Conservation (phyloP, 2,888 invertebrate species). For the Cosmopolites sordidus region DNA sequence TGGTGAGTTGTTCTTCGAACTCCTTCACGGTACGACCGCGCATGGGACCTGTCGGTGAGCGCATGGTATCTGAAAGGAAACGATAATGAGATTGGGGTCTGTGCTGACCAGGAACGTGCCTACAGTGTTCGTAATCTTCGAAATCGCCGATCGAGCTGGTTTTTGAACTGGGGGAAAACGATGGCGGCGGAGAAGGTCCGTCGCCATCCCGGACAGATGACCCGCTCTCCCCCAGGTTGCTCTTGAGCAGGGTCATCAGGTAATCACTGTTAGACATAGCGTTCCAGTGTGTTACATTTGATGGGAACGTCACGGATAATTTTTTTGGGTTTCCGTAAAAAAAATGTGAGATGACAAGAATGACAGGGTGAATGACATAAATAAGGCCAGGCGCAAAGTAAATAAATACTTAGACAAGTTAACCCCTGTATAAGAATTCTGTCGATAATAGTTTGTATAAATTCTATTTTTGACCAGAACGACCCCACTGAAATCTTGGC, state of each 20-base stretch:
- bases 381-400: no score
- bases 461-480: not conserved
- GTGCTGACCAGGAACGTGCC: not conserved
- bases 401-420: no score
- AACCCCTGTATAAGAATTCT: no score
- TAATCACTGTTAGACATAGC: slow-evolving; percentile 29
- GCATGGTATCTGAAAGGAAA: slow-evolving; percentile 37
- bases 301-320: not conserved
- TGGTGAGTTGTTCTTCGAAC: slow-evolving; percentile 79
- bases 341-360: not conserved
- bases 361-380: not conserved
- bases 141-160: slow-evolving; percentile 31
- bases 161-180: slow-evolving; percentile 27
- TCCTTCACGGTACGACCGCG: slow-evolving; percentile 74
- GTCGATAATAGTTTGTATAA: no score
- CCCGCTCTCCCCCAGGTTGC: slow-evolving; percentile 31
- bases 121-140: slow-evolving; percentile 26
- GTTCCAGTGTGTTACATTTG: not conserved
- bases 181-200: slow-evolving; percentile 27
- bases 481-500: not conserved
- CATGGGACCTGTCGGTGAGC: slow-evolving; percentile 39
- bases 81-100: not conserved
- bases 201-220: slow-evolving; percentile 16
- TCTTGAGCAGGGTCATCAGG: slow-evolving; percentile 41
- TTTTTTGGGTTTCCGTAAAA: not conserved